Percentiles rank a stretch among this genome's conserved stretches.
These are phyloP conservation scores for Phallusia fumigata DNA, from an alignment of 23 tunicate species.

Conservation along the genomic window DNA sequence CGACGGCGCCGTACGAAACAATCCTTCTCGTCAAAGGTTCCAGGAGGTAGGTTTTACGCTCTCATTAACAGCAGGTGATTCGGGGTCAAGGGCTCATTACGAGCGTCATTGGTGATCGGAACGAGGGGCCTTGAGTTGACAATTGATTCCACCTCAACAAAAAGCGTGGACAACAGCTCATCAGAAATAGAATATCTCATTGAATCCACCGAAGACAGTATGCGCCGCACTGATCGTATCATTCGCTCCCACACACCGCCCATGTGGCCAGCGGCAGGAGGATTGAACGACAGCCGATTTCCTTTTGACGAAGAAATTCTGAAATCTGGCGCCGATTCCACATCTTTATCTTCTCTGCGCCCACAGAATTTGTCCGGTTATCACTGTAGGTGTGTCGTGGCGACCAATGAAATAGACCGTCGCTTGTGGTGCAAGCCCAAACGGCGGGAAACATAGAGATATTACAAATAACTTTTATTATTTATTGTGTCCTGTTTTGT, in stretches of 20 bases:
- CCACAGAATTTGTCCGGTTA: slow-evolving; percentile 36
- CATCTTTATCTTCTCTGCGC: slow-evolving; percentile 2
- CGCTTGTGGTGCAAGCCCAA: no score
- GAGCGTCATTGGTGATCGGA: slow-evolving; percentile 7
- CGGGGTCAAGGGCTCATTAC: slow-evolving; percentile 13
- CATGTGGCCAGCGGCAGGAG: slow-evolving; percentile 22
- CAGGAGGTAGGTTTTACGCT: slow-evolving; percentile 13
- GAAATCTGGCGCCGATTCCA: slow-evolving; percentile 14
- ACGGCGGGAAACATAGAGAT: no score
- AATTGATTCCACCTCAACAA: slow-evolving; percentile 5
- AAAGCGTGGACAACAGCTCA: slow-evolving; percentile 10
- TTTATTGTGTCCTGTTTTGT: no score
- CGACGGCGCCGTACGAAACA: slow-evolving; percentile 23
- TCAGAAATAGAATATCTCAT: not conserved
- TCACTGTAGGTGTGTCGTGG: slow-evolving; percentile 2
- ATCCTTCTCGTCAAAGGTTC: slow-evolving; percentile 26
- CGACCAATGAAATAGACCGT: not conserved
- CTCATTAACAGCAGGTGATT: slow-evolving; percentile 14
- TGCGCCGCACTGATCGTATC: slow-evolving; percentile 24
- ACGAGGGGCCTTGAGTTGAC: slow-evolving; percentile 13
- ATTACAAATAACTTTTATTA: no score
- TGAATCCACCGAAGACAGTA: not conserved
- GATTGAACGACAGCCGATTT: slow-evolving; percentile 2
- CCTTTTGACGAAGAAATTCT: slow-evolving; percentile 11
- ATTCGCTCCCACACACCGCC: slow-evolving; percentile 25